Base-by-base conservation (phyloP, 2,888 invertebrate species). In the Drosophila glabriapex region DNA sequence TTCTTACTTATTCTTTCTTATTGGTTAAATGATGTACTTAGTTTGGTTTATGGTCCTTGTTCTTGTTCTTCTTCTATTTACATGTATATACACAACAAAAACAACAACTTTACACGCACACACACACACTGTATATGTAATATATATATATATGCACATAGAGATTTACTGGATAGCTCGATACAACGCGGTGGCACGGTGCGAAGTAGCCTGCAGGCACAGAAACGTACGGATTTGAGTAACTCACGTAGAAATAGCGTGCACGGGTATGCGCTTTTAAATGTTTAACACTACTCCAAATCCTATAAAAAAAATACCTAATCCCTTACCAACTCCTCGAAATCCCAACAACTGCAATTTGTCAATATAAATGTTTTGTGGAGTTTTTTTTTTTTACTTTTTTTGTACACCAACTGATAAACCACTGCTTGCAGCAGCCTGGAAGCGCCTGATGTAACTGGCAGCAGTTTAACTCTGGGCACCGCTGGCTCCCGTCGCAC, bases 401-500 rank as follows among this genome's bases (percentile, higher is more conserved):
- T 49, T 4, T 35, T 50, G n/a, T 12, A 14, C 19, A 29, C 4
- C 6, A 41, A 61, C 50, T 73, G 50, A 81, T 46, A 33, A 1
- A 9, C 16, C 10, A 31, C 53, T 66, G 25, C 3, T 74, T 80
- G 50, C 71, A 89, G 84, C 73, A 93, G 93, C 46, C 83, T 93
- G 68, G 93, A 94, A 79, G 89, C 93, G 78, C 93, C 93, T 29
- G 94, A 94, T 86, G 93, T 93, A 61, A 93, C 93, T 14, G 93
- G 94, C 29, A 95, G 95, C 80, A 94, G 96, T 22, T 92, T 96
- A 61, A 95, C 95, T 64, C 95, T 97, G 69, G 97, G 97, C 16
- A 96, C 96, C 46, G 96, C 97, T 4, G 97, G 97, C 7, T 96
- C 97, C 1, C 95, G 97, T 54, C 95, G 97, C 85, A 97, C 97